Evolutionary conservation across 2,888 invertebrate species (phyloP), one percentile per base, ranked within the genome.

Genomic region (Itoplectis maculator): DNA sequence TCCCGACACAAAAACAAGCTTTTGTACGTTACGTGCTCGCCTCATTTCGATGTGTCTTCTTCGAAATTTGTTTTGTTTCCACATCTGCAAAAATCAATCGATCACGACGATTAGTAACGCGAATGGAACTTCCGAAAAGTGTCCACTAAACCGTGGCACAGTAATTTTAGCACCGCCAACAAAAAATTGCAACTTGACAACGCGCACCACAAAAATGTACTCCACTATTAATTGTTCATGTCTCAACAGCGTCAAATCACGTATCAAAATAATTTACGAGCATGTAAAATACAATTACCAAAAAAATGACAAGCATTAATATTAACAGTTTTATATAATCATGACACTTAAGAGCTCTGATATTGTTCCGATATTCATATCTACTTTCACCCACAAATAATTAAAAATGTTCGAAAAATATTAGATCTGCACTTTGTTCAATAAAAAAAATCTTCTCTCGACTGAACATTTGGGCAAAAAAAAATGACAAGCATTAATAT

Each of bases 11-110:
- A 76, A 77, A 47, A 18, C 15, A 15, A 37, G 65, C 70, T 56
- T 72, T 83, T 86, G 86, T 86, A 86, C 85, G 79, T 80, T 83
- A 59, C 82, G 86, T 84, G 86, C 85, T 83, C 83, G 69, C 63
- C n/a, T 63, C 15, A 11, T 56, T n/a, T 18, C 20, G 35, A 37
- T 45, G 70, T 59, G 42, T 61, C 37, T 61, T 35, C 61, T 61
- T 51, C 79, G 63, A 40, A 42, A 56, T 40, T 66, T 8, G 23
- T 66, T 72, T n/a, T 9, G 35, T 65, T 47, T 15, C 45, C 5
- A 15, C 35, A 81, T 79, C 81, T 83, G 70, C 42, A 23, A 23
- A 73, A 76, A 61, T 77, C 18, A 42, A 29, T 29, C 63, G 40
- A 20, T 37, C 18, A 59, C 7, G n/a, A 11, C 18, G 1, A 51